These are phyloP conservation scores for Dryoscopus gambensis DNA, from an alignment of 2,113 vertebrate genomes.

Conservation along the genomic window DNA sequence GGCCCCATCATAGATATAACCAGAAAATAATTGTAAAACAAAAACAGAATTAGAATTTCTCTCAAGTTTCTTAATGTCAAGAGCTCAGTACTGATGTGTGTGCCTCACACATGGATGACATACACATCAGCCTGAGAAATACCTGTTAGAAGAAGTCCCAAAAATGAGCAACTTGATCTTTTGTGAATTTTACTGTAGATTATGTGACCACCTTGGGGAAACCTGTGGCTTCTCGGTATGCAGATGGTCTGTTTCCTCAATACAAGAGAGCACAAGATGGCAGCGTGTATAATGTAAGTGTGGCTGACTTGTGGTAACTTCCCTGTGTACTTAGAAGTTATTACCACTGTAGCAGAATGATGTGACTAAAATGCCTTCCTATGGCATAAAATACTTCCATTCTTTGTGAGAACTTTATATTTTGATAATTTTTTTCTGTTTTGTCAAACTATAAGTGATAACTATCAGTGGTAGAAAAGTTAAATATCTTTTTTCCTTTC, in stretches of 20 bases:
- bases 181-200: slow-evolving; percentile 66
- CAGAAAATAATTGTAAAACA: neutral
- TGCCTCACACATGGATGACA: neutral
- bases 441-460: neutral
- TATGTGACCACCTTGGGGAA: slow-evolving; percentile 75
- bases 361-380: neutral
- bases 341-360: neutral
- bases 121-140: neutral
- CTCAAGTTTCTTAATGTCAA: neutral
- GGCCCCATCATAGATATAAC: neutral
- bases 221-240: slow-evolving; percentile 78
- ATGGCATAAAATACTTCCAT: neutral
- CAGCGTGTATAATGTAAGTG: slow-evolving; percentile 77
- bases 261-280: slow-evolving; percentile 62
- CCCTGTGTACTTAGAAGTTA: neutral
- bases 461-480: neutral
- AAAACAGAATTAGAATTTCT: neutral
- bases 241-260: slow-evolving; percentile 72
- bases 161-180: neutral
- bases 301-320: neutral
- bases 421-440: neutral
- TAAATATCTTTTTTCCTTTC: neutral
- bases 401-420: neutral
- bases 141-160: neutral
- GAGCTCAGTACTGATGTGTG: neutral